A percentile compares a stretch with the other conserved stretches of the same genome.
Conservation (phyloP, 1,140 invertebrate genomes). For the Caenorhabditis remanei region DNA sequence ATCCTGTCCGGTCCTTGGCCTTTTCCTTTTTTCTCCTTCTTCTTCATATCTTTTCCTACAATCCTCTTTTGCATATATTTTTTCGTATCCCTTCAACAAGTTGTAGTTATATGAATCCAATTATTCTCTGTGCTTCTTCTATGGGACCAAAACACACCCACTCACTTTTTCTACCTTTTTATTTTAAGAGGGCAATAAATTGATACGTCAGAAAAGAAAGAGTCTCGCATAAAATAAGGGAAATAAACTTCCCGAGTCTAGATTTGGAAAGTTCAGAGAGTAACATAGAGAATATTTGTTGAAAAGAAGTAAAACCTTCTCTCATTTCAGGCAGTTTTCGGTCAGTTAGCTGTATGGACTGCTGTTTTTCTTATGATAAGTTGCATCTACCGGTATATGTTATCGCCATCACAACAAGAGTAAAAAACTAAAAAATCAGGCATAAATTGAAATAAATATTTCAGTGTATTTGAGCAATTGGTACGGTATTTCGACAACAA, state of each 20-base stretch:
- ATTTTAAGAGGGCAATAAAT: neutral
- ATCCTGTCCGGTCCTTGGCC: constrained; percentile 24
- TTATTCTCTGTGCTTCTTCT: neutral
- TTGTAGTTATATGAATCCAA: constrained; percentile 36
- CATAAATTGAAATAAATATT: neutral
- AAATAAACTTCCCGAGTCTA: constrained; percentile 1
- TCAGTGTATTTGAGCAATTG: constrained; percentile 77
- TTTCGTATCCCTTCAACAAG: neutral
- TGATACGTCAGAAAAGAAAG: neutral
- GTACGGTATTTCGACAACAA: constrained; percentile 78
- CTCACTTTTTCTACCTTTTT: neutral
- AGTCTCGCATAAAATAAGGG: neutral
- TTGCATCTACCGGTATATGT: constrained; percentile 87
- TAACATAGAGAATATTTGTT: neutral
- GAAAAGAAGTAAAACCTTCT: neutral
- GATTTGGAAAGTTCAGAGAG: neutral
- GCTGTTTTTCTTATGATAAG: constrained; percentile 89
- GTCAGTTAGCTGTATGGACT: constrained; percentile 90
- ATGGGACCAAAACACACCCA: constrained; percentile 13
- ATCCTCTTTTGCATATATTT: constrained; percentile 5
- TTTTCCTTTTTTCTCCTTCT: neutral
- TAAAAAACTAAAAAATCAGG: neutral
- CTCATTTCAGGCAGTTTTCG: constrained; percentile 84
- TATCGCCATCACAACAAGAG: constrained; percentile 78
- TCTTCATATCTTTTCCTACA: too few relatives aligned